Evolutionary conservation across 2,797 vertebrate genomes (phyloP).

Genomic region (Neoniphon sammara): DNA sequence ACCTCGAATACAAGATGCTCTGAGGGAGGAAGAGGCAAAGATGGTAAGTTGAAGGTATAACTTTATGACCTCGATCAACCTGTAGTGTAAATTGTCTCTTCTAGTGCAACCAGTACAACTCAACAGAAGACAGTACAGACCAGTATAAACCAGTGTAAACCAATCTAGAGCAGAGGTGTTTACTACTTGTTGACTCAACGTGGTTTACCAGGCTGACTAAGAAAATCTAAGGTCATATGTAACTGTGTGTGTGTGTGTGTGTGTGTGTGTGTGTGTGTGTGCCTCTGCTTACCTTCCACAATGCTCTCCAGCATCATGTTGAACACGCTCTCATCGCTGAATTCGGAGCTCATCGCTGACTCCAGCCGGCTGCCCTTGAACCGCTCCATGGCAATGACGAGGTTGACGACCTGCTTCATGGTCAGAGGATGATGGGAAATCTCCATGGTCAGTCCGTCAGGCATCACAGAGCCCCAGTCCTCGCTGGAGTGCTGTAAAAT

Average conservation of each 20-base stretch:
- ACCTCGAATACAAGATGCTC: conserved; percentile 36
- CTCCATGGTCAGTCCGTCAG: conserved; percentile 61
- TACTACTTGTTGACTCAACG: not conserved
- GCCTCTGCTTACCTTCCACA: conserved; percentile 68
- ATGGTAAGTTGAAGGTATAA: not conserved
- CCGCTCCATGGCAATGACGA: conserved; percentile 73
- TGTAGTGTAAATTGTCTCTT: not conserved
- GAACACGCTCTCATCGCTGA: conserved; percentile 69
- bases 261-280: not conserved
- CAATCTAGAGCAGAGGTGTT: no score
- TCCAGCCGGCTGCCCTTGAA: conserved; percentile 38
- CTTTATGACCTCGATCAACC: not conserved
- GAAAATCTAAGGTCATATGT: not conserved
- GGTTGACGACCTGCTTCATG: conserved; percentile 65
- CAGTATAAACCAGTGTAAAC: no score
- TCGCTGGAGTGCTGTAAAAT: not conserved
- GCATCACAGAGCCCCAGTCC: conserved; percentile 47
- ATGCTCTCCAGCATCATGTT: conserved; percentile 64
- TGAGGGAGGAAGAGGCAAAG: conserved; percentile 8
- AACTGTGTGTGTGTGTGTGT: not conserved
- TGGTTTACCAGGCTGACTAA: not conserved
- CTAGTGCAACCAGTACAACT: no score
- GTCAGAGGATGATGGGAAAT: conserved; percentile 60
- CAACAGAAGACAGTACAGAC: no score
- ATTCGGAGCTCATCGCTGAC: conserved; percentile 39